Evolutionary conservation across 2,113 vertebrate genomes (phyloP).

Genomic region (Ciconia stormi): DNA sequence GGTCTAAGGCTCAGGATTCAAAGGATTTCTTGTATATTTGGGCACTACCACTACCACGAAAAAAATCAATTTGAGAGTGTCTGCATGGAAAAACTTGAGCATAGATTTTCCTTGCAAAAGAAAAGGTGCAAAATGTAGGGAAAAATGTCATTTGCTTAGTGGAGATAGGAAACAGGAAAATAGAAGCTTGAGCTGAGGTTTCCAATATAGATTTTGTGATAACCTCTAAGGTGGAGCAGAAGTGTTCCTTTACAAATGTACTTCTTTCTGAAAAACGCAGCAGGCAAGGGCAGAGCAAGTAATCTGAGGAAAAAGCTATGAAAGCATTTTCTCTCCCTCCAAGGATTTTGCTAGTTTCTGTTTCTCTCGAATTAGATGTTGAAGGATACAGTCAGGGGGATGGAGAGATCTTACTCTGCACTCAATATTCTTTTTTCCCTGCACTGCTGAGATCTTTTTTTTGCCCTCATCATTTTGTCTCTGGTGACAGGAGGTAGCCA

Average conservation of each 20-base stretch:
- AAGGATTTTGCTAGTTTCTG: conserved; percentile 34
- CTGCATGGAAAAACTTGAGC: background rate
- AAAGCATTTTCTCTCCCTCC: conserved; percentile 40
- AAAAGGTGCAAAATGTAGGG: background rate
- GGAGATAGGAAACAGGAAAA: background rate
- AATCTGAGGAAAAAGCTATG: conserved; percentile 36
- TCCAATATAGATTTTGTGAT: background rate
- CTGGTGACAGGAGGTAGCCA: background rate
- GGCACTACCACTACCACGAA: background rate
- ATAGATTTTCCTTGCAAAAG: background rate
- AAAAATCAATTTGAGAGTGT: background rate
- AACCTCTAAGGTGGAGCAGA: background rate
- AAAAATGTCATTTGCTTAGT: background rate
- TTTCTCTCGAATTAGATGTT: background rate
- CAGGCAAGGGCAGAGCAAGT: background rate
- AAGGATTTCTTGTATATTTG: background rate
- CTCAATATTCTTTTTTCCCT: background rate
- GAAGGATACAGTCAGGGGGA: background rate
- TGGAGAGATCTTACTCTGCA: background rate
- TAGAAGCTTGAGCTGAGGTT: background rate
- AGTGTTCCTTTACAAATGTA: conserved; percentile 19
- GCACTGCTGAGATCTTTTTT: background rate
- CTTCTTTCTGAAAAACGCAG: background rate
- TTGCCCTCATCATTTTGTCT: background rate
- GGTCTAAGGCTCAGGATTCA: background rate